phyloP scores from a whole-genome alignment of 2,888 invertebrate genomes.

The Diogma glabrata region DNA sequence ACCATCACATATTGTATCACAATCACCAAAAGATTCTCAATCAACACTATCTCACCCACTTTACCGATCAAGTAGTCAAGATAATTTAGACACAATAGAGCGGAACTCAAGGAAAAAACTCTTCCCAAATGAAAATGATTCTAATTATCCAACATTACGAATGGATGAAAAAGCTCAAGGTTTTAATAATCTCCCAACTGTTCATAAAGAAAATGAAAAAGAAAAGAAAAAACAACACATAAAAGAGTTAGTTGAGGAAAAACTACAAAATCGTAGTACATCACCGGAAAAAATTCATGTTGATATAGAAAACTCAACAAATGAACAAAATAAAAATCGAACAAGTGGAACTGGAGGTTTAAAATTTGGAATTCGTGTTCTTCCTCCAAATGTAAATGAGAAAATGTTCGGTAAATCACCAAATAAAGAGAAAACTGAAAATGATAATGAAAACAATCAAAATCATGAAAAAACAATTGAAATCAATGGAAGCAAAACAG shows the following conservation, averaged over 20 bases:
- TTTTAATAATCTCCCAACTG: background rate
- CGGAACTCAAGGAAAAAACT: conserved; percentile 18
- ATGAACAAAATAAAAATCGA: conserved; percentile 37
- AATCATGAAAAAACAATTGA: conserved; percentile 41
- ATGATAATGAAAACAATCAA: conserved; percentile 18
- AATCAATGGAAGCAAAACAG: conserved; percentile 20
- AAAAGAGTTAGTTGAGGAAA: conserved; percentile 16
- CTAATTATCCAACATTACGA: conserved; percentile 18
- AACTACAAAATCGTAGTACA: conserved; percentile 14
- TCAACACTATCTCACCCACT: conserved; percentile 57
- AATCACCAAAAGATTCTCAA: conserved; percentile 13
- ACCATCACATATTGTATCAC: conserved; percentile 7
- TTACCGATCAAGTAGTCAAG: conserved; percentile 54
- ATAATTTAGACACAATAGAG: conserved; percentile 50
- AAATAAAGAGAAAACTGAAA: conserved; percentile 24
- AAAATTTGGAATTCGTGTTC: conserved; percentile 57
- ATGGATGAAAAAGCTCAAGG: conserved; percentile 15
- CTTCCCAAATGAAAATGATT: conserved; percentile 14
- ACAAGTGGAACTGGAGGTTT: too few species aligned
- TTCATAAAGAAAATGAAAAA: conserved; percentile 17
- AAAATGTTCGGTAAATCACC: conserved; percentile 34
- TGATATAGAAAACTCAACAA: conserved; percentile 34
- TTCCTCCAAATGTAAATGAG: conserved; percentile 46
- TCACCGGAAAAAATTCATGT: conserved; percentile 21
- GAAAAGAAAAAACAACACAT: conserved; percentile 15